Conservation (phyloP, 2,888 invertebrate species). For the Cynaeus angustus region DNA sequence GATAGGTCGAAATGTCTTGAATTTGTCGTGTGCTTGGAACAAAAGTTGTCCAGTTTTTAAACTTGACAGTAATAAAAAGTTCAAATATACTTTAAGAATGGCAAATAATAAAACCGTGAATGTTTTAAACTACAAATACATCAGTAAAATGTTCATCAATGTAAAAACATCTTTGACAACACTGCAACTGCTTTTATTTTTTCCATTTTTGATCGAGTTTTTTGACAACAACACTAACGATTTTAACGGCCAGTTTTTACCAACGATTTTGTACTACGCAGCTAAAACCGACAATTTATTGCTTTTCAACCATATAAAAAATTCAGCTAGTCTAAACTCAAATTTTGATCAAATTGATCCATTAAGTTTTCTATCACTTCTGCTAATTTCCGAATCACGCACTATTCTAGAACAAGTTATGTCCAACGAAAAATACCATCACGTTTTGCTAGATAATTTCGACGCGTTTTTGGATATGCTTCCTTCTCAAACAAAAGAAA, state of each 20-base stretch:
- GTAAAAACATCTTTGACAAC: too few relatives aligned
- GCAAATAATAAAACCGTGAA: neutral
- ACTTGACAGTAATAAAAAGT: neutral
- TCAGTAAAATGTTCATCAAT: too few relatives aligned
- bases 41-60: neutral
- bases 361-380: neutral
- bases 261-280: slow-evolving; percentile 4
- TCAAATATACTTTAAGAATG: too few relatives aligned
- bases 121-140: neutral
- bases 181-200: neutral
- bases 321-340: neutral
- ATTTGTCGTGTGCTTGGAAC: slow-evolving; percentile 5
- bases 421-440: neutral
- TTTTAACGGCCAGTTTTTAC: neutral
- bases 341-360: neutral
- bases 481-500: too few relatives aligned
- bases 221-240: neutral
- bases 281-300: neutral
- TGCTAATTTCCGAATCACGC: neutral
- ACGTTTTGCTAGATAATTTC: neutral
- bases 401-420: neutral
- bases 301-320: neutral
- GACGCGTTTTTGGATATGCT: too few relatives aligned
- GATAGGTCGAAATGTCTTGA: neutral
- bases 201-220: slow-evolving; percentile 1